Conservation (phyloP, 2,113 vertebrate species). For the Pholis gunnellus region DNA sequence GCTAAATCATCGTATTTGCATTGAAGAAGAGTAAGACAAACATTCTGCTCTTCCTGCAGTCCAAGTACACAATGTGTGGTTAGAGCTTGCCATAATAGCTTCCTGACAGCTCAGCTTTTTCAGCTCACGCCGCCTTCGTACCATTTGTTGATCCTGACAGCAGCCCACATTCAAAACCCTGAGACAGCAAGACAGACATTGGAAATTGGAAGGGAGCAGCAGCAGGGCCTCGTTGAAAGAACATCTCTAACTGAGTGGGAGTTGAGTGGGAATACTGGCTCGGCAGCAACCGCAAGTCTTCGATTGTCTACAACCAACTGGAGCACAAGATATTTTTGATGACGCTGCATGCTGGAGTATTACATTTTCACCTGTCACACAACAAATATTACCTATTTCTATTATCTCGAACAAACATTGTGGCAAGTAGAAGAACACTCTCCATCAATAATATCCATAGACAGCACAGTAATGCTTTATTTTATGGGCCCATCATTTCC, state of each 20-base stretch:
- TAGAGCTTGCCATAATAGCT: not conserved
- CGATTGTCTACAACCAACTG: slow-evolving; percentile 33
- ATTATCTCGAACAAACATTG: not conserved
- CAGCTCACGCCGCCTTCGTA: slow-evolving; percentile 20
- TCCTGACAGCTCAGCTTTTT: slow-evolving; percentile 16
- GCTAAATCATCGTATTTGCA: not conserved
- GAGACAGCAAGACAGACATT: slow-evolving; percentile 50
- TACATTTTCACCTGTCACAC: slow-evolving; percentile 9
- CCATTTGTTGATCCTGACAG: slow-evolving; percentile 58
- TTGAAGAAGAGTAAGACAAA: not conserved
- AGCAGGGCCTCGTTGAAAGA: slow-evolving; percentile 42
- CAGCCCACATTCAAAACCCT: slow-evolving; percentile 41
- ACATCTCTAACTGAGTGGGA: slow-evolving; percentile 63
- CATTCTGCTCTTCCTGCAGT: not conserved
- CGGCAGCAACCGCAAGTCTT: slow-evolving; percentile 41
- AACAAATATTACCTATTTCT: slow-evolving; percentile 9
- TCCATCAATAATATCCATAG: not conserved
- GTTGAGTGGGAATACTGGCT: slow-evolving; percentile 66
- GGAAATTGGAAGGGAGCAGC: slow-evolving; percentile 47
- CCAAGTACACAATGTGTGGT: not conserved
- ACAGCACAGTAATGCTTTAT: not conserved
- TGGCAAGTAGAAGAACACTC: not conserved
- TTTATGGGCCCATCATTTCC: not conserved
- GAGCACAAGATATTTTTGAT: slow-evolving; percentile 23
- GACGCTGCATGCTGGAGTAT: not conserved